phyloP scores from a whole-genome alignment of 2,888 invertebrate species.

The Acrobeloides nanus region DNA sequence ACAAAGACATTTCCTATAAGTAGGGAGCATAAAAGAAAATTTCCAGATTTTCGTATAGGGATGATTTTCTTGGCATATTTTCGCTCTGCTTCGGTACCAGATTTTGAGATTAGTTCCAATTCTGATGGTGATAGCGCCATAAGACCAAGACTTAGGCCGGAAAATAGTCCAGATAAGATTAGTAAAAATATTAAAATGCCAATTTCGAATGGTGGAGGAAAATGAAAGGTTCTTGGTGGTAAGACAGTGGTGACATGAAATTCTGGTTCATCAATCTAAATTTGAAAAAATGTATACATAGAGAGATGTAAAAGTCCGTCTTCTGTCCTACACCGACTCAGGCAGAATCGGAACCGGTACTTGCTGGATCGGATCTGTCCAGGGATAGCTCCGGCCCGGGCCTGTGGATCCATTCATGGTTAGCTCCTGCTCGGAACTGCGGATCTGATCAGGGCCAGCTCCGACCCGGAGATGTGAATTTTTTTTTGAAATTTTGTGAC shows the following conservation, averaged over 20 bases:
- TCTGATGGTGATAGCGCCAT: slow-evolving; percentile 75
- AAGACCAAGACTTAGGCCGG: slow-evolving; percentile 83
- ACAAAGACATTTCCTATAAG: slow-evolving; percentile 59
- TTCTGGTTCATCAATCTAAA: slow-evolving; percentile 28
- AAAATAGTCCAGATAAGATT: slow-evolving; percentile 83
- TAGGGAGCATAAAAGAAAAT: slow-evolving; percentile 17
- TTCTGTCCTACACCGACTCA: background rate
- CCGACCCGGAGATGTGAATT: no score
- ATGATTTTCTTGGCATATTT: slow-evolving; percentile 72
- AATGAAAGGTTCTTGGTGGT: slow-evolving; percentile 20
- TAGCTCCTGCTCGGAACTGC: no score
- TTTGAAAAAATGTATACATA: background rate
- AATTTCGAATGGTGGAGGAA: slow-evolving; percentile 58
- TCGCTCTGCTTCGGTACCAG: slow-evolving; percentile 31
- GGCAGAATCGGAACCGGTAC: background rate
- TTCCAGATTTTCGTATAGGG: slow-evolving; percentile 59
- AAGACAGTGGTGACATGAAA: slow-evolving; percentile 27
- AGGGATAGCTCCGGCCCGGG: no score
- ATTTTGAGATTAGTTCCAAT: slow-evolving; percentile 37
- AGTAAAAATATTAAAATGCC: slow-evolving; percentile 68
- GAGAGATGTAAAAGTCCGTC: background rate
- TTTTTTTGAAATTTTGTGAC: no score
- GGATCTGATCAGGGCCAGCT: no score
- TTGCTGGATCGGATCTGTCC: no score
- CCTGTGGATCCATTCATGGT: no score